Percentiles rank a stretch among this genome's conserved stretches.
Conservation (phyloP, 2,797 vertebrate species). For the Myotis daubentonii region DNA sequence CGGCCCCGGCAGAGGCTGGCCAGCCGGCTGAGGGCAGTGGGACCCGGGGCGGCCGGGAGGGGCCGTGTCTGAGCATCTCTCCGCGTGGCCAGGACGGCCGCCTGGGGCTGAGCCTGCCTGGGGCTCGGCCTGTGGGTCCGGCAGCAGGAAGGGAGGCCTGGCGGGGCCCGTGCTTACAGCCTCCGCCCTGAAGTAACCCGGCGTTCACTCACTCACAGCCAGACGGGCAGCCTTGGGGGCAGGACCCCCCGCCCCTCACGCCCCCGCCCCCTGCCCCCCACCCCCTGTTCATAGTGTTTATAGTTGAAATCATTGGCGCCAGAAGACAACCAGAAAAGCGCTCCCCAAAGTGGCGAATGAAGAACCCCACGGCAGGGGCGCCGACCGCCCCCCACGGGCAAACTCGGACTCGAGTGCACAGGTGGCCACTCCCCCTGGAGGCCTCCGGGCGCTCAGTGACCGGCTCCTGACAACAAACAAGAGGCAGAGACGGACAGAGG, state of each 20-base stretch:
- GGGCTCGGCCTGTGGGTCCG: background rate
- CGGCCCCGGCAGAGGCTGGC: background rate
- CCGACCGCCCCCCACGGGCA: background rate
- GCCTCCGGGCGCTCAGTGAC: rapidly evolving
- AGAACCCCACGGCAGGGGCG: background rate
- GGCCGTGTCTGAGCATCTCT: background rate
- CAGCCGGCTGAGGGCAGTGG: background rate
- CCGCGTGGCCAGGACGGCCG: background rate
- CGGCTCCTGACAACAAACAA: background rate
- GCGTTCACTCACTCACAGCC: background rate
- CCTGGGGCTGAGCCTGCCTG: background rate
- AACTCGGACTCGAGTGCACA: rapidly evolving
- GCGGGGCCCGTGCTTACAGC: background rate
- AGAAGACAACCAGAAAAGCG: background rate
- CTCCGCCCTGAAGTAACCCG: background rate
- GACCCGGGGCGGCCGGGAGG: too few relatives aligned
- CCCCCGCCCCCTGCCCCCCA: background rate
- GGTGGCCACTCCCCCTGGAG: background rate
- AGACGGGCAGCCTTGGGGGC: background rate
- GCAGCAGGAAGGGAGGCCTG: background rate
- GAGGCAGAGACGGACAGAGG: background rate
- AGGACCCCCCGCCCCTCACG: background rate
- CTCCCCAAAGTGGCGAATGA: background rate
- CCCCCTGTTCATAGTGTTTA: background rate
- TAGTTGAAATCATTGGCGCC: background rate